Percentiles rank a stretch among this genome's conserved stretches.
Conservation (phyloP, 2,888 invertebrate species). For the Chaitophorus viminalis region DNA sequence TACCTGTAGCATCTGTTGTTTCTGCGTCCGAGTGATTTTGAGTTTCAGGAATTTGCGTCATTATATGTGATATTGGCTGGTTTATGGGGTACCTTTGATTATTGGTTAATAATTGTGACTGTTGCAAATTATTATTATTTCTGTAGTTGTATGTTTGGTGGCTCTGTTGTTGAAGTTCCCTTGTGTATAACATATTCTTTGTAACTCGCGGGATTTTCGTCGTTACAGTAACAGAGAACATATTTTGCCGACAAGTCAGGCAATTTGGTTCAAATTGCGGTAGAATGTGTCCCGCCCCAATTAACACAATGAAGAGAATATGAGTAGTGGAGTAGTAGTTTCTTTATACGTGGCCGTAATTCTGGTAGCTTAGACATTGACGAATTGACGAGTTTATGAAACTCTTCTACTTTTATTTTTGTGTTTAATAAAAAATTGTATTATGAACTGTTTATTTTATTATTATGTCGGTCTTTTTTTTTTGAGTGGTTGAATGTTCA, state of each 20-base stretch:
- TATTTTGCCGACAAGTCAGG: background rate
- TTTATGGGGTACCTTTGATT: background rate
- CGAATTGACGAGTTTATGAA: background rate
- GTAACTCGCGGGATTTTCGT: background rate
- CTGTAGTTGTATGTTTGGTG: background rate
- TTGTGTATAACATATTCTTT: background rate
- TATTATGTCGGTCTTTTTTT: constrained; percentile 4
- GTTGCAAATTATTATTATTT: background rate
- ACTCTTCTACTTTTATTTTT: background rate
- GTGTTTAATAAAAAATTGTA: background rate
- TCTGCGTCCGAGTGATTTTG: background rate
- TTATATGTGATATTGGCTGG: background rate
- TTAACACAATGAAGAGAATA: background rate
- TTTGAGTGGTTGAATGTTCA: background rate
- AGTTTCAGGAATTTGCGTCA: too few species aligned
- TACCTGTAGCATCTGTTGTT: background rate
- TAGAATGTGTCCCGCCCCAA: background rate
- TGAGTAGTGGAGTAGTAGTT: background rate
- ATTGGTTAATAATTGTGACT: background rate
- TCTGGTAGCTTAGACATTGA: background rate
- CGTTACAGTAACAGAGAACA: background rate
- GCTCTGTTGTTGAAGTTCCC: background rate
- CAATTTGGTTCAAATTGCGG: background rate
- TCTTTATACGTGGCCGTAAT: background rate
- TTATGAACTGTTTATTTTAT: background rate